A percentile compares a stretch with the other conserved stretches of the same genome.
These are phyloP conservation scores for Agelastica alni DNA, from an alignment of 2,888 invertebrate species.

Conservation along the genomic window DNA sequence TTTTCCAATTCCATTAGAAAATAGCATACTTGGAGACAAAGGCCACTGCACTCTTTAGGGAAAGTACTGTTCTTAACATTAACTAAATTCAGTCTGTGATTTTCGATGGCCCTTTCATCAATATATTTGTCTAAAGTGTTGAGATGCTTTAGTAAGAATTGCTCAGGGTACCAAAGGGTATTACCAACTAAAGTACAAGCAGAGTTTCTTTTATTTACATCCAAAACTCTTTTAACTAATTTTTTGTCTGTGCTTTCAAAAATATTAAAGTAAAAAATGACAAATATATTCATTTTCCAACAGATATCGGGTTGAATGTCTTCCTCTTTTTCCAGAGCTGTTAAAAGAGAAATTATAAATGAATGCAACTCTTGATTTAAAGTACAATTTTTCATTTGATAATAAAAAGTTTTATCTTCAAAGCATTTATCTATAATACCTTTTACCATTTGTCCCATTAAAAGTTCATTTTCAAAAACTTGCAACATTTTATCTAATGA, in stretches of 20 bases:
- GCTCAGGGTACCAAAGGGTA: constrained; percentile 83
- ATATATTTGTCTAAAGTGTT: constrained; percentile 63
- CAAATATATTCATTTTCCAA: constrained; percentile 69
- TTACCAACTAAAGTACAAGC: constrained; percentile 80
- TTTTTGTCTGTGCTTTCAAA: constrained; percentile 81
- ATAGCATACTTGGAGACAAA: constrained; percentile 57
- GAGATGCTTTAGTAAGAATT: constrained; percentile 72
- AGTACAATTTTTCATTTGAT: constrained; percentile 51
- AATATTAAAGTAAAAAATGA: constrained; percentile 69
- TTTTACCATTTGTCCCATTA: constrained; percentile 74
- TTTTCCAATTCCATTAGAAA: constrained; percentile 69
- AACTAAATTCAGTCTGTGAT: constrained; percentile 62
- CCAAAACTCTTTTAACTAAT: constrained; percentile 71
- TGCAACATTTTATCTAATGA: constrained; percentile 73
- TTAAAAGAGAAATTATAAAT: constrained; percentile 67
- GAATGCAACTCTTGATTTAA: constrained; percentile 64
- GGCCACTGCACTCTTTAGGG: constrained; percentile 64
- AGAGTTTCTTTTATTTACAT: constrained; percentile 76
- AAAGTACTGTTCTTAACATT: constrained; percentile 64
- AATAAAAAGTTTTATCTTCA: constrained; percentile 45
- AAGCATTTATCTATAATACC: constrained; percentile 49
- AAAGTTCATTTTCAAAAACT: constrained; percentile 68
- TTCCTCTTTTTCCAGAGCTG: constrained; percentile 68
- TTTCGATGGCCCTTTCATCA: constrained; percentile 56
- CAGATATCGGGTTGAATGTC: constrained; percentile 61